phyloP scores from a whole-genome alignment of 2,888 invertebrate species.

The Apotomis betuletana region DNA sequence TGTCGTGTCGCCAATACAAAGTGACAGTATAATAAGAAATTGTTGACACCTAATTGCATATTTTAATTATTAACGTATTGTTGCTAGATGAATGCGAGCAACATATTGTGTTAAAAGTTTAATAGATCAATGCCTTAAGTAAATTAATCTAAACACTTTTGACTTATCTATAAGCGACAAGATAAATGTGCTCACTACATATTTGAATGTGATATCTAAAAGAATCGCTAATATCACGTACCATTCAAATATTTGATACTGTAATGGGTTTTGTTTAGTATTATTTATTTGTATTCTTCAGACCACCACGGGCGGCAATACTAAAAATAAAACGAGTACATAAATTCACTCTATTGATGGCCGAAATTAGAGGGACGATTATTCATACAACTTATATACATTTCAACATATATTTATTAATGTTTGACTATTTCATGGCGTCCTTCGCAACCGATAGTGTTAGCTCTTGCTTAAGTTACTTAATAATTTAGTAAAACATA shows the following conservation, averaged over 20 bases:
- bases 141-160: slow-evolving; percentile 3
- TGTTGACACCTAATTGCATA: background rate
- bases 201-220: slow-evolving; percentile 54
- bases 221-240: slow-evolving; percentile 59
- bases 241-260: slow-evolving; percentile 54
- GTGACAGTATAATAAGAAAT: background rate
- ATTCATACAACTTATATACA: slow-evolving; percentile 47
- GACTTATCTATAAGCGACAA: slow-evolving; percentile 45
- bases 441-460: slow-evolving; percentile 1
- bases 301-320: slow-evolving; percentile 78
- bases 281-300: slow-evolving; percentile 61
- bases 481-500: slow-evolving; percentile 30
- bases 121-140: slow-evolving; percentile 3
- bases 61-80: background rate
- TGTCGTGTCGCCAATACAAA: background rate
- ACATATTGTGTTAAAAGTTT: slow-evolving; percentile 1
- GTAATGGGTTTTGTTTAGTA: slow-evolving; percentile 54
- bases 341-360: slow-evolving; percentile 40
- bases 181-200: slow-evolving; percentile 48
- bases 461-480: slow-evolving; percentile 16
- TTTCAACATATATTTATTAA: slow-evolving; percentile 45
- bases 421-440: slow-evolving; percentile 24
- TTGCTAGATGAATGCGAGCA: slow-evolving; percentile 5
- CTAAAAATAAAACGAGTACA: slow-evolving; percentile 70
- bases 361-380: slow-evolving; percentile 9